Evolutionary conservation across 2,797 vertebrate genomes (phyloP).

Genomic region (Poeciliopsis paucimaculata): DNA sequence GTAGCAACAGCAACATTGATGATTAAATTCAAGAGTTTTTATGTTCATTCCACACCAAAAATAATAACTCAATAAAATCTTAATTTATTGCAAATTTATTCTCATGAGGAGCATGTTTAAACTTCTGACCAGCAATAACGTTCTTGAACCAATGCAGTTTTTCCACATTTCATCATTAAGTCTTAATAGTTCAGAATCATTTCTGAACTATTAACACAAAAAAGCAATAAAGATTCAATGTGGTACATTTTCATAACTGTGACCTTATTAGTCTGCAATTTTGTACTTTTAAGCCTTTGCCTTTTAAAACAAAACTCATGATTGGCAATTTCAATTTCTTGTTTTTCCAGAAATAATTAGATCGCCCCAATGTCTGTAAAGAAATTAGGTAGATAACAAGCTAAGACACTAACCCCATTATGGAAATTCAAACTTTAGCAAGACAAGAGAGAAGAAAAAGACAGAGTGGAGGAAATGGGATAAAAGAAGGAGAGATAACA

Average conservation of each 20-base stretch:
- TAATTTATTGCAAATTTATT: background rate
- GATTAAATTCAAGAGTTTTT: background rate
- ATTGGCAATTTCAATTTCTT: background rate
- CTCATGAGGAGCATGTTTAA: background rate
- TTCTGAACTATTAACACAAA: too few relatives aligned
- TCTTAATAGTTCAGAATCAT: background rate
- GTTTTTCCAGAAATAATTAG: background rate
- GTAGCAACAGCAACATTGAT: background rate
- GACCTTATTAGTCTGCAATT: background rate
- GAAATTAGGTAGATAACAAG: background rate
- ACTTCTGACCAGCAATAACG: background rate
- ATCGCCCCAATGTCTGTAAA: background rate
- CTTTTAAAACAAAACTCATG: background rate
- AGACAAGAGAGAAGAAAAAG: background rate
- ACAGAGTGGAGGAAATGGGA: background rate
- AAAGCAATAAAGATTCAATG: background rate
- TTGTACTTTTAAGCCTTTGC: background rate
- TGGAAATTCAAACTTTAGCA: background rate
- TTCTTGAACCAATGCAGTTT: background rate
- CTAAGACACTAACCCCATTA: background rate
- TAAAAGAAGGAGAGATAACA: slow-evolving; percentile 3
- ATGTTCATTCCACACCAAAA: background rate
- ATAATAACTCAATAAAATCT: background rate
- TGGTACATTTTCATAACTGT: background rate
- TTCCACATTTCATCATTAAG: background rate